Evolutionary conservation across 2,888 invertebrate species (phyloP).

Genomic region (Tillus elongatus): DNA sequence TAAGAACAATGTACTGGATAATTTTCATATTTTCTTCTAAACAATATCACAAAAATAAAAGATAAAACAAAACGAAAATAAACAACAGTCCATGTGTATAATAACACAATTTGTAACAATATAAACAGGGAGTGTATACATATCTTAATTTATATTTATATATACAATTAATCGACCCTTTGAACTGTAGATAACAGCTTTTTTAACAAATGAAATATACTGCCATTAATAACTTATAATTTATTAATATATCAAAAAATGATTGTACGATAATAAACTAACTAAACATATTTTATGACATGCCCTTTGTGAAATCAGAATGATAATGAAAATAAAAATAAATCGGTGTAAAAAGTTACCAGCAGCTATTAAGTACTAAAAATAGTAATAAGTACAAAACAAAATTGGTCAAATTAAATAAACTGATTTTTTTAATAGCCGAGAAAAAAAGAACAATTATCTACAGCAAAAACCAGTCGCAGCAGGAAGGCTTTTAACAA

Average conservation of each 20-base stretch:
- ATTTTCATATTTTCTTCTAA: slow-evolving; percentile 4
- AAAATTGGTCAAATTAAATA: too few relatives aligned
- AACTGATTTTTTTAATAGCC: too few relatives aligned
- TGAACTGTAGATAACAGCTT: slow-evolving; percentile 26
- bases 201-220: too few relatives aligned
- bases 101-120: slow-evolving; percentile 37
- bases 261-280: too few relatives aligned
- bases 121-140: slow-evolving; percentile 39
- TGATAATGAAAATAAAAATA: too few relatives aligned
- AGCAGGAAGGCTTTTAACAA: slow-evolving; percentile 18
- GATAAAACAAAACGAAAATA: slow-evolving; percentile 25
- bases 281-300: too few relatives aligned
- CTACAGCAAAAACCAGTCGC: slow-evolving; percentile 19
- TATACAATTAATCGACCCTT: slow-evolving; percentile 27
- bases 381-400: too few relatives aligned
- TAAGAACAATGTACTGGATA: background rate
- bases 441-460: too few relatives aligned
- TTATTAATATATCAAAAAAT: too few relatives aligned
- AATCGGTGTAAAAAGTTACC: background rate
- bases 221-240: too few relatives aligned
- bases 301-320: too few relatives aligned
- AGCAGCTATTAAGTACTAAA: too few relatives aligned
- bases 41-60: slow-evolving; percentile 28
- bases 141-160: slow-evolving; percentile 33
- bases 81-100: slow-evolving; percentile 37